Evolutionary conservation across 2,888 invertebrate genomes (phyloP).

Genomic region (Hesperia comma): DNA sequence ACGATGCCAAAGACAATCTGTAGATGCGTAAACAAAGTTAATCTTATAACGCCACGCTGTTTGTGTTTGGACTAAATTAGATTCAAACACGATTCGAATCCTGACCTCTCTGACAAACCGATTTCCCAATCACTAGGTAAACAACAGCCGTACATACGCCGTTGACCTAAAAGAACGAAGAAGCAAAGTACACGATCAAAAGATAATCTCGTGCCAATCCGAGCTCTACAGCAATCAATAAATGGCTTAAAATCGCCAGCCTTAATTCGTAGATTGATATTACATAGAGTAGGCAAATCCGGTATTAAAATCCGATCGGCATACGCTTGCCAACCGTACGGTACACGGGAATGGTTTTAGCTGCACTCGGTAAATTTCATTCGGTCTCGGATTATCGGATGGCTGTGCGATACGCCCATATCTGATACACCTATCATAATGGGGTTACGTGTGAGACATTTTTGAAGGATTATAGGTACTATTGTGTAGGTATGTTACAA

Average conservation of each 20-base stretch:
- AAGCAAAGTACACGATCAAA: neutral
- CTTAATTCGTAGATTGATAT: conserved; percentile 56
- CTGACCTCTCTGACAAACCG: too few relatives aligned
- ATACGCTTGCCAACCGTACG: conserved; percentile 66
- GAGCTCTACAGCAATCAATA: conserved; percentile 49
- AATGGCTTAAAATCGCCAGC: conserved; percentile 58
- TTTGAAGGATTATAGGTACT: neutral
- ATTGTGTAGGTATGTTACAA: too few relatives aligned
- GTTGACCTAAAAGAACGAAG: conserved; percentile 11
- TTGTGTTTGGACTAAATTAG: too few relatives aligned
- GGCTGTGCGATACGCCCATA: conserved; percentile 27
- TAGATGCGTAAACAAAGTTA: too few relatives aligned
- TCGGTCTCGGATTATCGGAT: conserved; percentile 40
- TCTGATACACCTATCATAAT: conserved; percentile 18
- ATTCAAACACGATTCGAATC: too few relatives aligned
- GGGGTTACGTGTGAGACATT: neutral
- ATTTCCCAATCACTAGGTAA: too few relatives aligned
- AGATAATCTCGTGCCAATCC: conserved; percentile 42
- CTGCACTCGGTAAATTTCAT: conserved; percentile 54
- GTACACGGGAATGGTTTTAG: conserved; percentile 77
- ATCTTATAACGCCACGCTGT: too few relatives aligned
- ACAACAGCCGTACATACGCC: neutral
- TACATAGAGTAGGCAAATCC: conserved; percentile 68
- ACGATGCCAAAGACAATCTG: too few relatives aligned
- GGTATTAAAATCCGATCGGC: conserved; percentile 77